phyloP scores from a whole-genome alignment of 2,797 vertebrate species.

The Gobionotothen gibberifrons region DNA sequence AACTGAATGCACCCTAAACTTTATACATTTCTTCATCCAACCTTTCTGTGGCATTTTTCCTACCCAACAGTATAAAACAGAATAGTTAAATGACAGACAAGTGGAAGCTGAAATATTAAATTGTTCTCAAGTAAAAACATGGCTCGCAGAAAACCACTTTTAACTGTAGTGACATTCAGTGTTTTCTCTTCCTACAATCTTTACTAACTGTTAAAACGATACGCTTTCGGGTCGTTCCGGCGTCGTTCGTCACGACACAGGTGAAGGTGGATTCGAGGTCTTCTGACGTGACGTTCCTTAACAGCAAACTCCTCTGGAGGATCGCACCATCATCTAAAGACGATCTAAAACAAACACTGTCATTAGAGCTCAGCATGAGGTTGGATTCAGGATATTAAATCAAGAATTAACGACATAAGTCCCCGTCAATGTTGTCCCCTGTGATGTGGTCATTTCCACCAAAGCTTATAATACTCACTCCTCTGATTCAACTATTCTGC shows the following conservation, averaged over 20 bases:
- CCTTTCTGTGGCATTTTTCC: neutral
- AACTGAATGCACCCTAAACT: neutral
- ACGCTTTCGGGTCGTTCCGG: constrained; percentile 54
- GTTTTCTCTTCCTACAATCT: neutral
- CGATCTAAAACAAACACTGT: constrained; percentile 54
- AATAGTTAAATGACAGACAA: constrained; percentile 10
- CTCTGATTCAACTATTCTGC: constrained; percentile 69
- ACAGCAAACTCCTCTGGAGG: constrained; percentile 66
- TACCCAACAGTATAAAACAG: neutral
- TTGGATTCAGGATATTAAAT: neutral
- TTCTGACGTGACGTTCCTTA: constrained; percentile 57
- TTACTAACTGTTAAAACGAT: constrained; percentile 29
- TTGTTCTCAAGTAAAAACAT: neutral
- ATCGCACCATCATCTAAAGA: constrained; percentile 33
- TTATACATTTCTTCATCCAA: neutral
- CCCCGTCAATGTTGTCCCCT: no score
- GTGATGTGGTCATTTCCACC: neutral
- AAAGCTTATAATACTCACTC: constrained; percentile 71
- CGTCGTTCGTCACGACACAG: constrained; percentile 73
- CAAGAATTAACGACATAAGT: neutral
- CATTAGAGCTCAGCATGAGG: neutral
- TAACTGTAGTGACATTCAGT: neutral
- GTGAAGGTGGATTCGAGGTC: constrained; percentile 74
- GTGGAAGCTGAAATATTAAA: neutral
- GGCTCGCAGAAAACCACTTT: neutral